Evolutionary conservation across 92 coral and sea anemone species (phyloP), one percentile per base, ranked within the genome.

Genomic region (Parazoanthus darwini): DNA sequence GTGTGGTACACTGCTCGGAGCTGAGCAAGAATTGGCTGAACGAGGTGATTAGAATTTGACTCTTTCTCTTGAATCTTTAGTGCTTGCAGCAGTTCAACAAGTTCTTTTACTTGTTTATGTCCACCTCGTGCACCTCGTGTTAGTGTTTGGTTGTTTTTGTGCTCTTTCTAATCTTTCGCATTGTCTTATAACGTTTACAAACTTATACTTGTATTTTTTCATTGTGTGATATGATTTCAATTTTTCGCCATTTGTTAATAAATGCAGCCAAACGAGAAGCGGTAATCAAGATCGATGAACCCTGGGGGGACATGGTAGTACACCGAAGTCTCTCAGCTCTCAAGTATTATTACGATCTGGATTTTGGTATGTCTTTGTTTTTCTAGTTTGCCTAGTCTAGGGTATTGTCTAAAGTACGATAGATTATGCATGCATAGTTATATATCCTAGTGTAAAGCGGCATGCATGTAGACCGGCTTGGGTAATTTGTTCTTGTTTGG

Each of bases 271-370:
- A 66, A 85, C 91, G 93, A 37, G 82, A 89, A 33, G 86, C 89
- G 43, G 86, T 84, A 0, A 91, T 97, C 51, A 86, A 86, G 25
- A 92, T 97, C 71, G 90, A 86, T 63, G 75, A 92, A 89, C 99
- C 99, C 6, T 97, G 99, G 99, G 93, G 91, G 16, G 91, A 94
- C 79, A 80, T 96, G 89, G 85, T 77, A 15, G 93, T 97, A 50
- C 93, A 92, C 43, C 88, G 99, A 70, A 96, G 95, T 86, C 88
- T 97, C 66, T 94, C 94, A 33, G 94, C 98, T 8, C 90, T 97
- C 26, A 97, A 97, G 87, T 97, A 86, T 90, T 97, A 88, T 86
- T 96, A 97, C 80, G 99, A 97, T 89, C 87, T 97, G 72, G 93
- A 92, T 59, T 94, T 97, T 88, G 99, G 99, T 95, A 94, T 63